These are phyloP conservation scores for Tetanocera ferruginea DNA, from an alignment of 2,888 invertebrate species.

Conservation along the genomic window DNA sequence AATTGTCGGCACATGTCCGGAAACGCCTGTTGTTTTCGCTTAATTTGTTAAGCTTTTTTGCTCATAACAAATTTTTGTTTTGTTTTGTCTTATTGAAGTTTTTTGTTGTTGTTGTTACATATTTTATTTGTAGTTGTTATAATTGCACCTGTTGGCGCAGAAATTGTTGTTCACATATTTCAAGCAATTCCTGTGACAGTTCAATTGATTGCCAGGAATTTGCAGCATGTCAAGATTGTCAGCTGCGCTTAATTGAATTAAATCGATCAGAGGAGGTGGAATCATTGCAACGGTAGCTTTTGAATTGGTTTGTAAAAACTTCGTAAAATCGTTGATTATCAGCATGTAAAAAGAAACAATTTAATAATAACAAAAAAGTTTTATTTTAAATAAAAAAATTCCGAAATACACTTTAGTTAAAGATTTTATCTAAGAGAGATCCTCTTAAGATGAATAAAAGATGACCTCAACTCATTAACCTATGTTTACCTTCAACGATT, in stretches of 20 bases:
- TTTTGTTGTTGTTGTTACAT: not conserved
- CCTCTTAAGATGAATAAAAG: too few species aligned
- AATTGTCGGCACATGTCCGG: constrained; percentile 46
- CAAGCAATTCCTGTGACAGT: not conserved
- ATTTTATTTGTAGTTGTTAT: not conserved
- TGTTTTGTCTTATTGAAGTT: too few species aligned
- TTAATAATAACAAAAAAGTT: too few species aligned
- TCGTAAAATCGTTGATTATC: too few species aligned
- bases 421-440: too few species aligned
- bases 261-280: not conserved
- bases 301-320: too few species aligned
- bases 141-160: constrained; percentile 8
- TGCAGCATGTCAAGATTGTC: not conserved
- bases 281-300: not conserved
- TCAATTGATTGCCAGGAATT: not conserved
- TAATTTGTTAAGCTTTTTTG: not conserved
- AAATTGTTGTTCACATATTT: not conserved
- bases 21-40: constrained; percentile 40
- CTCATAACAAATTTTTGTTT: not conserved
- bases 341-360: too few species aligned
- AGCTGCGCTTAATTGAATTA: not conserved
- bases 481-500: too few species aligned
- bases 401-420: too few species aligned
- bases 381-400: too few species aligned
- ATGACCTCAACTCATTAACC: too few species aligned